A percentile compares a stretch with the other conserved stretches of the same genome.
Evolutionary conservation across 2,797 vertebrate species (phyloP).

Genomic region (Eleutherodactylus coqui): DNA sequence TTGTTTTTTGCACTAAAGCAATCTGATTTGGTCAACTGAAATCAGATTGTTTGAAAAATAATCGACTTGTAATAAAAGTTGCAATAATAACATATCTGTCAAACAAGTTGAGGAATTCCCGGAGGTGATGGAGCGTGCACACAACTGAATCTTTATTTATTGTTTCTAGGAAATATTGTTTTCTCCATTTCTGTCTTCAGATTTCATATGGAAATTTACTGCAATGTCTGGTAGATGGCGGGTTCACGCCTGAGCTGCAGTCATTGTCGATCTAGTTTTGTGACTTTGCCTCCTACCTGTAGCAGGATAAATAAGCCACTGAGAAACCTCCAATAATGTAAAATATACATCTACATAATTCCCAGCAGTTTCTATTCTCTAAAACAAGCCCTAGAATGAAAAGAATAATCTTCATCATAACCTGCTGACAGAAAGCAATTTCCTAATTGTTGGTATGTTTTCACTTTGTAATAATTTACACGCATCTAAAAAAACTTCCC

Average conservation of each 20-base stretch:
- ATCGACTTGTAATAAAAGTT: too few relatives aligned
- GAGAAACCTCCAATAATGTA: conserved; percentile 40
- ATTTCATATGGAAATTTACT: not conserved
- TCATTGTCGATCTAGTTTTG: not conserved
- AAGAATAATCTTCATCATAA: conserved; percentile 29
- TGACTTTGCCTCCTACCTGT: conserved; percentile 1
- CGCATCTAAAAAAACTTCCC: not conserved
- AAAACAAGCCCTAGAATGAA: conserved; percentile 21
- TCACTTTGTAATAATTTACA: conserved; percentile 15
- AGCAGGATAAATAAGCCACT: conserved; percentile 39
- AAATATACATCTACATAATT: not conserved
- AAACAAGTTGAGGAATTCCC: not conserved
- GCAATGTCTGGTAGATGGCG: not conserved
- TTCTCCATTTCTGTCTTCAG: not conserved
- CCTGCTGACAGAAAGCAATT: conserved; percentile 41
- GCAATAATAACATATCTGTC: not conserved
- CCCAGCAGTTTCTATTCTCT: conserved; percentile 18
- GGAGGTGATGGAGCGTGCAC: not conserved
- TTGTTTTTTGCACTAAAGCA: not conserved
- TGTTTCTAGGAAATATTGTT: not conserved
- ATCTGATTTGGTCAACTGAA: not conserved
- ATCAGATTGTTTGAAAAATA: too few relatives aligned
- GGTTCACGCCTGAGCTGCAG: not conserved
- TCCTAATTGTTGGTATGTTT: conserved; percentile 39
- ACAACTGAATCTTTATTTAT: not conserved